A percentile compares a stretch with the other conserved stretches of the same genome.
These are phyloP conservation scores for Diploptera punctata DNA, from an alignment of 2,888 invertebrate genomes.

Conservation along the genomic window DNA sequence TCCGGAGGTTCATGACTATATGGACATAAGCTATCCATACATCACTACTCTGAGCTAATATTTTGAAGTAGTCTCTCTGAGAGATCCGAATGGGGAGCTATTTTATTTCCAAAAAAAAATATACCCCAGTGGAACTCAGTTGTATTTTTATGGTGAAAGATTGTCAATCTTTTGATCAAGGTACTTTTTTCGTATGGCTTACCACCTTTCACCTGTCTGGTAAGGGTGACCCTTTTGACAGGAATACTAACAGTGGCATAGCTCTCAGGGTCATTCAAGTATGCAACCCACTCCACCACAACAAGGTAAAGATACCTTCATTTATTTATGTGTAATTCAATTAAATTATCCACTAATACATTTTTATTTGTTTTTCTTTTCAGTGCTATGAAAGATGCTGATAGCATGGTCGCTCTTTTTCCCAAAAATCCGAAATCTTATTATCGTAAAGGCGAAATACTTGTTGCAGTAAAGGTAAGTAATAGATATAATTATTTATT, in stretches of 20 bases:
- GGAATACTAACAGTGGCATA: no score
- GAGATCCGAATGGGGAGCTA: no score
- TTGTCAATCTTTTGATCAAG: no score
- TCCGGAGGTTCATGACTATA: no score
- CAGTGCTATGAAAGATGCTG: constrained; percentile 33
- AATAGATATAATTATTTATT: no score
- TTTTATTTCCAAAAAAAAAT: no score
- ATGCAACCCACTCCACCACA: no score
- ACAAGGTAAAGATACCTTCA: not conserved
- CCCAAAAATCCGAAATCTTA: constrained; percentile 25
- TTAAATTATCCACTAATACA: not conserved
- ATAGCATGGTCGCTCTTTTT: constrained; percentile 20
- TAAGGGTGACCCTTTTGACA: not conserved
- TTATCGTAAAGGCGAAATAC: constrained; percentile 32
- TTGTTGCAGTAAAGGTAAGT: constrained; percentile 16
- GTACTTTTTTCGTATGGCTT: not conserved
- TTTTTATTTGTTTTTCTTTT: not conserved
- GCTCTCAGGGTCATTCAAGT: no score
- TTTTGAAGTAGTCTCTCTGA: no score
- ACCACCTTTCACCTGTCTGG: not conserved
- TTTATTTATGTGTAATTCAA: not conserved
- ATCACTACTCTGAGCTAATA: no score
- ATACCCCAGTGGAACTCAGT: not conserved
- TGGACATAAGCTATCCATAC: no score
- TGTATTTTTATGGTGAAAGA: no score